A percentile compares a stretch with the other conserved stretches of the same genome.
Conservation (phyloP, 2,797 vertebrate genomes). For the Adelosebastes latens region DNA sequence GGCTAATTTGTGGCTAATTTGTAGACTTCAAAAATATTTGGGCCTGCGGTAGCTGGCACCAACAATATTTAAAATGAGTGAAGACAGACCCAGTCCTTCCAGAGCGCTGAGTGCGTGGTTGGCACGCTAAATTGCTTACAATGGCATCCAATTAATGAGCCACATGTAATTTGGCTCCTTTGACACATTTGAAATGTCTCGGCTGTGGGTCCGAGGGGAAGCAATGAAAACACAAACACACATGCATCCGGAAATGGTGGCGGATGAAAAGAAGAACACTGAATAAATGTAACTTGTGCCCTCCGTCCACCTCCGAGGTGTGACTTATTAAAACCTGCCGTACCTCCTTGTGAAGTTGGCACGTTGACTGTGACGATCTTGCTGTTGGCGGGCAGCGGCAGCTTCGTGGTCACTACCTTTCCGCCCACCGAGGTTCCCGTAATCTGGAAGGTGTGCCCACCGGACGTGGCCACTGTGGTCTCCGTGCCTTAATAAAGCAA, state of each 20-base stretch:
- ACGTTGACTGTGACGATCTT: conserved; percentile 98
- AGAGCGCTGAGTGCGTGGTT: not conserved
- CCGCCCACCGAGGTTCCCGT: conserved; percentile 92
- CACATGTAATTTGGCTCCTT: conserved; percentile 36
- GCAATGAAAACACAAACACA: conserved; percentile 48
- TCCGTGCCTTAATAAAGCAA: conserved; percentile 80
- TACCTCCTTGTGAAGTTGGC: conserved; percentile 97
- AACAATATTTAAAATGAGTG: conserved; percentile 18
- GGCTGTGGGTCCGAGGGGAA: conserved; percentile 23
- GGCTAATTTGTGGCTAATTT: conserved; percentile 34
- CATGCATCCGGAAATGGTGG: conserved; percentile 6
- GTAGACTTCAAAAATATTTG: conserved; percentile 34
- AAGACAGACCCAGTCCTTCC: conserved; percentile 9
- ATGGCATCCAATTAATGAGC: conserved; percentile 31
- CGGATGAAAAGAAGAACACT: conserved; percentile 20
- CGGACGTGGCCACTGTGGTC: conserved; percentile 88
- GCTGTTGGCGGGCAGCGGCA: conserved; percentile 97
- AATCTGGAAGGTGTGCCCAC: conserved; percentile 97
- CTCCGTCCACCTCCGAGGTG: conserved; percentile 21
- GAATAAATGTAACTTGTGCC: conserved; percentile 12
- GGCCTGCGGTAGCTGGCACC: conserved; percentile 17
- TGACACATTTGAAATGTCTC: conserved; percentile 44
- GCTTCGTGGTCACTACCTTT: conserved; percentile 95
- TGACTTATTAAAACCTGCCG: conserved; percentile 43
- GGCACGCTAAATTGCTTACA: conserved; percentile 32